These are phyloP conservation scores for Calliphora vomitoria DNA, from an alignment of 2,888 invertebrate genomes.

Conservation along the genomic window DNA sequence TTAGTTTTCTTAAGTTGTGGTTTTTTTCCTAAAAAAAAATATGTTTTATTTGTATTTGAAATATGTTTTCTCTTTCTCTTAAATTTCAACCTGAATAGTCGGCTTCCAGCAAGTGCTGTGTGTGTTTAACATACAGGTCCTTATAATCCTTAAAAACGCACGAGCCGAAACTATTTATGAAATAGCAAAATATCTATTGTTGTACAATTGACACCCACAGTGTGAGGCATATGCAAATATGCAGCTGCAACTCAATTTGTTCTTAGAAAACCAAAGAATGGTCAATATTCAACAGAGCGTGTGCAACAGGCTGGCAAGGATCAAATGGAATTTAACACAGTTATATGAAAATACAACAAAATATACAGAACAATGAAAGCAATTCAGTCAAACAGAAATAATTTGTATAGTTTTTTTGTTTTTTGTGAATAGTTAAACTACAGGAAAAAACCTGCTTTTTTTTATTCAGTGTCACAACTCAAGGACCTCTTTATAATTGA, in stretches of 20 bases:
- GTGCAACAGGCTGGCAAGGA: conserved; percentile 64
- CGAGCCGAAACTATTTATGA: conserved; percentile 12
- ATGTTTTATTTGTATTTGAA: no score
- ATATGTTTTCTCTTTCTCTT: neutral
- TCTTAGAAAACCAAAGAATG: conserved; percentile 33
- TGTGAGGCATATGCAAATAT: conserved; percentile 70
- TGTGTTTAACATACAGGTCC: conserved; percentile 46
- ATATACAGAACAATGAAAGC: neutral
- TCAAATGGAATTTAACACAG: conserved; percentile 46
- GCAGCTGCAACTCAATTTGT: conserved; percentile 52
- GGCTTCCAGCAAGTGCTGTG: conserved; percentile 1
- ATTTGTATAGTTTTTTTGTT: conserved; percentile 16
- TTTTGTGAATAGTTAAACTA: neutral
- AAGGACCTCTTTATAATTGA: conserved; percentile 4
- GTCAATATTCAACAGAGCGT: conserved; percentile 4
- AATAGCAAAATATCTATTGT: conserved; percentile 19
- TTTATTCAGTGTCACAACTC: neutral
- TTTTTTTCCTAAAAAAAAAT: neutral
- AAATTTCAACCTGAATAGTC: conserved; percentile 4
- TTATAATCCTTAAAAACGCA: conserved; percentile 28
- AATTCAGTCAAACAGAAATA: conserved; percentile 28
- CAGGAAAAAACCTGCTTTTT: conserved; percentile 34
- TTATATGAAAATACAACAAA: conserved; percentile 7
- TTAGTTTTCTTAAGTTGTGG: no score
- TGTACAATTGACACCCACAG: conserved; percentile 67